Evolutionary conservation across 35 echinoderm and acorn worm genomes (phyloP).

Genomic region (Holothuria glaberrima): DNA sequence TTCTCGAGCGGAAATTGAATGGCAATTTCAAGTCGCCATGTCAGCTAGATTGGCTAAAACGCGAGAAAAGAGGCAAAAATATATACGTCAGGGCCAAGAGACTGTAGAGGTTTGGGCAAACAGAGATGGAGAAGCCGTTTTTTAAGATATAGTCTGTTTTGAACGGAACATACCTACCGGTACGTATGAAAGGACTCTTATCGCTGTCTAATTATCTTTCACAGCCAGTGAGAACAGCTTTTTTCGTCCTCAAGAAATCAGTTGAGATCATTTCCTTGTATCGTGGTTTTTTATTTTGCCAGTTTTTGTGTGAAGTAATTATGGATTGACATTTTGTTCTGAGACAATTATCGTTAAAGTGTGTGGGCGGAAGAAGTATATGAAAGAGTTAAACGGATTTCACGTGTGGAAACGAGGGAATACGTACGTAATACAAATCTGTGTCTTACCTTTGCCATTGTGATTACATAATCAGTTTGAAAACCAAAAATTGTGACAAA

Average conservation of each 20-base stretch:
- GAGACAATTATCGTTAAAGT: slow-evolving; percentile 14
- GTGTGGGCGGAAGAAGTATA: background rate
- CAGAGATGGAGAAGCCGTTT: no score
- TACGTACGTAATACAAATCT: no score
- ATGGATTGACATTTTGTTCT: slow-evolving; percentile 49
- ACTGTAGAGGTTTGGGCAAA: no score
- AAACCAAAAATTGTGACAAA: no score
- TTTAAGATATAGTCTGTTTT: no score
- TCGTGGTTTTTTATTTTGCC: slow-evolving; percentile 21
- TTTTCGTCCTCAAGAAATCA: background rate
- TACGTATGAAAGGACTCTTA: no score
- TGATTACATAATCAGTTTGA: no score
- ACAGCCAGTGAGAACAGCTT: background rate
- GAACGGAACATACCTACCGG: no score
- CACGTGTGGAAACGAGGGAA: no score
- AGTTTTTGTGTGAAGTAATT: slow-evolving; percentile 22
- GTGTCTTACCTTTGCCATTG: no score
- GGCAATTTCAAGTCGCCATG: slow-evolving; percentile 55
- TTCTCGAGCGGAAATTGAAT: slow-evolving; percentile 49
- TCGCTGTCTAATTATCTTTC: no score
- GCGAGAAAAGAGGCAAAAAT: slow-evolving; percentile 31
- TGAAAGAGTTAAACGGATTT: no score
- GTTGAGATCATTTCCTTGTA: background rate
- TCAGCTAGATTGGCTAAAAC: slow-evolving; percentile 50
- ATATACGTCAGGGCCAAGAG: background rate